Base-by-base conservation (phyloP, 2,888 invertebrate genomes). In the Agonopterix alstromeriana region DNA sequence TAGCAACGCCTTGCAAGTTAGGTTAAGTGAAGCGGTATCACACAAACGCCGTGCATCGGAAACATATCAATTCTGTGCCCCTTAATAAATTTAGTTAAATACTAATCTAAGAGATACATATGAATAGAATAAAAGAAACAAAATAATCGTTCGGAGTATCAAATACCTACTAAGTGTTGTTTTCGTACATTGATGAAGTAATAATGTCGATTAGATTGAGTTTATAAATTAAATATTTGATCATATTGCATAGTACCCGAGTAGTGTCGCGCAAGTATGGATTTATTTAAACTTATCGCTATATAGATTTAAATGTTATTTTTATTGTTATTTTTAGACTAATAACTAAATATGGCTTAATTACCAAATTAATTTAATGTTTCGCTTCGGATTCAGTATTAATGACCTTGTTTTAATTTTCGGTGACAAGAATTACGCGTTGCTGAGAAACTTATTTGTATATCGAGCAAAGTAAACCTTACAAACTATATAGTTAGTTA, bases 41-140 rank as follows among this genome's bases (percentile, higher is more conserved):
- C 90, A 90, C 91, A 92, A 92, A 91, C 91, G 89, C 92, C 91
- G 91, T 90, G 74, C 91, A 91, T 92, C 92, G 91, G 84, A 93
- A 92, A 93, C 93, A 93, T 93, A 93, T 93, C 93, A 93, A 92
- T 91, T 91, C 91, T 92, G 93, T 93, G 93, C 93, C 93, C 93
- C 92, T 91, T 92, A 91, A 91, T 91, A 87, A 87, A 82, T 77
- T 80, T 86, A 87, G 78, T 82, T 85, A 82, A 85, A 71, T 82
- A 82, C 75, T 85, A 85, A 83, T 79, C 79, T 88, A 87, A 86
- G 86, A 86, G 77, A 87, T 82, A 85, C 83, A 83, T 86, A 87
- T 85, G 81, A 71, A 81, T 87, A 86, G 82, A 80, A 66, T 79
- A 82, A 82, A 65, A 80, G 74, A 78, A 73, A 78, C 76, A 83